Evolutionary conservation across 1,140 invertebrate genomes (phyloP).

Genomic region (Cyrtorhinus lividipennis): DNA sequence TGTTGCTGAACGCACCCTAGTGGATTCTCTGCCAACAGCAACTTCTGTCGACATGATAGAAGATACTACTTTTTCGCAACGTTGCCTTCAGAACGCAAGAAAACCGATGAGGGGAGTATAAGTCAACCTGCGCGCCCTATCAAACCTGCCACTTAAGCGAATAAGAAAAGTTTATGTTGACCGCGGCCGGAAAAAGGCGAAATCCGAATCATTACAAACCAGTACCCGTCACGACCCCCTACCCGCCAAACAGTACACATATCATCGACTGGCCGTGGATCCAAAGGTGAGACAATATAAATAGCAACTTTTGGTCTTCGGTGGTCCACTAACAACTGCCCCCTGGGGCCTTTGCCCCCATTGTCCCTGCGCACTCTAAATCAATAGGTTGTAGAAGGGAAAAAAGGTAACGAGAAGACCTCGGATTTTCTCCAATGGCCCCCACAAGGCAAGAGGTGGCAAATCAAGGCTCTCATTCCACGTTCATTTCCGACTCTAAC

Average conservation of each 20-base stretch:
- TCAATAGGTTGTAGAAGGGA: background rate
- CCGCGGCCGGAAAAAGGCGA: too few species aligned
- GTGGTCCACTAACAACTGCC: conserved; percentile 8
- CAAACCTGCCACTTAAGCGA: too few species aligned
- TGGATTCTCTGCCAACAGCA: too few species aligned
- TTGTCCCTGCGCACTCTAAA: background rate
- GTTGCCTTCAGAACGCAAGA: too few species aligned
- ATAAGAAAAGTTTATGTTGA: too few species aligned
- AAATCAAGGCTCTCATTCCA: conserved; percentile 5
- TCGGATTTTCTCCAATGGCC: conserved; percentile 4
- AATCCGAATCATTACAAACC: too few species aligned
- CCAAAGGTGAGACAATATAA: background rate
- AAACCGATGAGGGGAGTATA: too few species aligned
- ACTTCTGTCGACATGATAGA: too few species aligned
- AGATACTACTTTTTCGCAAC: too few species aligned
- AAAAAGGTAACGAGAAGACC: conserved; percentile 2
- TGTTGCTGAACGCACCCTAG: too few species aligned
- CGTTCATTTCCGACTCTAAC: conserved; percentile 7
- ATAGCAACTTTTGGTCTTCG: background rate
- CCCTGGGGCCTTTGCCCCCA: conserved; percentile 6
- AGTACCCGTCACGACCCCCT: too few species aligned
- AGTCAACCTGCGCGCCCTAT: too few species aligned
- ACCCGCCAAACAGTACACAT: background rate
- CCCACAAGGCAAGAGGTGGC: conserved; percentile 3
- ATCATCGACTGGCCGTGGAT: background rate